Conservation (phyloP, 2,113 vertebrate species). For the Tragulus kanchil region DNA sequence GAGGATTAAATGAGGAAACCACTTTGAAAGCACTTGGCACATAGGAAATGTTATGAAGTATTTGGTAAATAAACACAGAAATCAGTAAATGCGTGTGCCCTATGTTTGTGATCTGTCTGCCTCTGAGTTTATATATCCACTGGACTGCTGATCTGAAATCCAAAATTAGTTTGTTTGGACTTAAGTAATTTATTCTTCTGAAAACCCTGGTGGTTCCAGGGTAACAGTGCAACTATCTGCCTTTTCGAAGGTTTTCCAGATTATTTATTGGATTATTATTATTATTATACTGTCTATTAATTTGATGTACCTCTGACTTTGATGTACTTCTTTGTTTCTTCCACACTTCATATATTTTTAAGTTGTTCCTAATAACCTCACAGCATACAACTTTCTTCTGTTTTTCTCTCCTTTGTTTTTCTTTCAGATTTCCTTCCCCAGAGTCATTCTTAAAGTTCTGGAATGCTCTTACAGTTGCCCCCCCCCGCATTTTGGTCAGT, state of each 20-base stretch:
- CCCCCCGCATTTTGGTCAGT: not conserved
- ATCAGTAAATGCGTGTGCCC: no score
- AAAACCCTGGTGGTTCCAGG: not conserved
- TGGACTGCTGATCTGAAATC: not conserved
- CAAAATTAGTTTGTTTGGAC: not conserved
- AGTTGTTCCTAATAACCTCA: not conserved
- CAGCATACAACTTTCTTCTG: not conserved
- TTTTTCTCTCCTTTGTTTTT: not conserved
- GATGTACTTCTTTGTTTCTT: slow-evolving; percentile 38
- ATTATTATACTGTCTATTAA: slow-evolving; percentile 5
- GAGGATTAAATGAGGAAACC: not conserved
- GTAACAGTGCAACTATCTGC: not conserved
- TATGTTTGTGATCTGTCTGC: not conserved
- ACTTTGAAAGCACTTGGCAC: not conserved
- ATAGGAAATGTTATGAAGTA: not conserved
- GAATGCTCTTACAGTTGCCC: not conserved
- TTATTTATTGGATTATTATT: not conserved
- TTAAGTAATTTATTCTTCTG: not conserved
- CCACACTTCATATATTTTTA: slow-evolving; percentile 5
- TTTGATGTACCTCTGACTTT: not conserved
- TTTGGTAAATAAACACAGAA: not conserved
- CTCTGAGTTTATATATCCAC: not conserved
- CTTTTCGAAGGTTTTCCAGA: not conserved
- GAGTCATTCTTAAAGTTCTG: slow-evolving; percentile 42
- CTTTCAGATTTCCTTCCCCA: not conserved